Percentiles rank a stretch among this genome's conserved stretches.
Evolutionary conservation across 2,797 vertebrate species (phyloP).

Genomic region (Arrhamphus sclerolepis): DNA sequence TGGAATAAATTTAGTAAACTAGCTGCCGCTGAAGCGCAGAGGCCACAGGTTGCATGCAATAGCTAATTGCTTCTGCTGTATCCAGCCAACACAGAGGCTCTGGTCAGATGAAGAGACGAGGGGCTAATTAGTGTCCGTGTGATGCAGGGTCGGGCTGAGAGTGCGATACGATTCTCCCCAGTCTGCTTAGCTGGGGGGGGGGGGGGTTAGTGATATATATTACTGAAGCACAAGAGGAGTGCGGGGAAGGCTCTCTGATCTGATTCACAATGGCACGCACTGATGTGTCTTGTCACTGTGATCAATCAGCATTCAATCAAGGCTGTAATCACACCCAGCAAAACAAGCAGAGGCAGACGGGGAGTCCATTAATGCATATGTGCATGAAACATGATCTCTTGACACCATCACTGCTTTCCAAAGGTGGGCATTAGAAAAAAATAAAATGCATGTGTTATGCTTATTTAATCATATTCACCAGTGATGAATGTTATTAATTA

Average conservation of each 20-base stretch:
- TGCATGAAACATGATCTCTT: not conserved
- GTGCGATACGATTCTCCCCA: constrained; percentile 42
- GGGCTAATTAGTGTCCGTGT: constrained; percentile 64
- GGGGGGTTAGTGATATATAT: constrained; percentile 26
- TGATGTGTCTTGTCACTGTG: constrained; percentile 59
- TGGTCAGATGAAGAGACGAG: constrained; percentile 49
- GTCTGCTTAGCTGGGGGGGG: constrained; percentile 15
- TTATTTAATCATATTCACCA: not conserved
- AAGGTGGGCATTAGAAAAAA: not conserved
- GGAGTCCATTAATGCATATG: not conserved
- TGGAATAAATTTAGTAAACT: constrained; percentile 23
- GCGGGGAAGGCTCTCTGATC: constrained; percentile 30
- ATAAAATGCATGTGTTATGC: no score
- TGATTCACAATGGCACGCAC: constrained; percentile 53
- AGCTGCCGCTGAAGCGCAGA: constrained; percentile 37
- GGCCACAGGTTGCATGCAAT: constrained; percentile 61
- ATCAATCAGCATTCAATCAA: constrained; percentile 70
- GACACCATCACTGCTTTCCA: not conserved
- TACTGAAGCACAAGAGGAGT: constrained; percentile 11
- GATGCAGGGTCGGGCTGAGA: constrained; percentile 49
- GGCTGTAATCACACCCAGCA: constrained; percentile 40
- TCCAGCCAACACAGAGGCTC: constrained; percentile 48
- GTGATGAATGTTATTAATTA: no score
- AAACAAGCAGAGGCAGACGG: constrained; percentile 34
- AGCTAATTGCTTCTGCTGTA: constrained; percentile 55